Conservation (phyloP, 1,140 invertebrate species). For the Vanessa tameamea region DNA sequence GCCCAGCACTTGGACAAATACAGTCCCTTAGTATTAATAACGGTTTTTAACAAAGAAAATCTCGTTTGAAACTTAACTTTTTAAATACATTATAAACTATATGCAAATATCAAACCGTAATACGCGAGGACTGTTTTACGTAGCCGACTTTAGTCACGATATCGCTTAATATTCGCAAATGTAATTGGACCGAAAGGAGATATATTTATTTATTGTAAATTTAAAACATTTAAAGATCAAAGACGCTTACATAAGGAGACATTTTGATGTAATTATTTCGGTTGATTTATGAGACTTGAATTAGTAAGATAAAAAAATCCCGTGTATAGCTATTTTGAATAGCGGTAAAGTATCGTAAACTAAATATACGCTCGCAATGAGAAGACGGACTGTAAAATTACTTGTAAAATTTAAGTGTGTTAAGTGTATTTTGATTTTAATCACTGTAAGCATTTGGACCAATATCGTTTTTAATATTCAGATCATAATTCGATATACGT, state of each 20-base stretch:
- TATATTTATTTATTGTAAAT: conserved; percentile 8
- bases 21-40: not conserved
- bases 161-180: conserved; percentile 19
- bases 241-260: not conserved
- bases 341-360: no score
- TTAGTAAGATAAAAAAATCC: not conserved
- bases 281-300: not conserved
- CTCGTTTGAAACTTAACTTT: not conserved
- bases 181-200: conserved; percentile 1
- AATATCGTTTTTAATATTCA: no score
- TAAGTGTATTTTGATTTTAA: no score
- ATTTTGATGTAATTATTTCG: conserved; percentile 1
- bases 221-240: conserved; percentile 9
- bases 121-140: conserved; percentile 20
- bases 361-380: no score
- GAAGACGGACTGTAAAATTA: no score
- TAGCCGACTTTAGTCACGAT: conserved; percentile 20
- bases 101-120: conserved; percentile 32
- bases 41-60: not conserved
- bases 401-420: no score
- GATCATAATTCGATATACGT: no score
- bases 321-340: no score
- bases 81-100: conserved; percentile 17
- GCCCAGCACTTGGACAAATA: no score
- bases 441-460: no score